A percentile compares a stretch with the other conserved stretches of the same genome.
phyloP scores from a whole-genome alignment of 2,797 vertebrate genomes.

The Nyctalus aviator region DNA sequence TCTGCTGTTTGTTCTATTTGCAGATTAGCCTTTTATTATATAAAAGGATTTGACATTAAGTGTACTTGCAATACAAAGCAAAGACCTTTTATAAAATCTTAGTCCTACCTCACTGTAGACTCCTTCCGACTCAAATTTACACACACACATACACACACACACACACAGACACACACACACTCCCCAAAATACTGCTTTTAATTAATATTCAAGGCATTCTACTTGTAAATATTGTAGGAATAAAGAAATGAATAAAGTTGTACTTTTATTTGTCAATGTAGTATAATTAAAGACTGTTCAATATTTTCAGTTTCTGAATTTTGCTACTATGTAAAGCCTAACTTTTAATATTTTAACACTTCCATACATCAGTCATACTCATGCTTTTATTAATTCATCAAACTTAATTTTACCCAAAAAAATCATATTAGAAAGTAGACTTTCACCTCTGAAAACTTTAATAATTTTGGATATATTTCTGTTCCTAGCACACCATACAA shows the following conservation, averaged over 20 bases:
- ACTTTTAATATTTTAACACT: not conserved
- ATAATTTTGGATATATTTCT: not conserved
- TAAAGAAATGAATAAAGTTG: not conserved
- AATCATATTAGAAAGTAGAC: not conserved
- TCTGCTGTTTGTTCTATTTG: too few relatives aligned
- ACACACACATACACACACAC: not conserved
- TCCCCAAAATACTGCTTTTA: not conserved
- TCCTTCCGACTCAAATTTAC: not conserved
- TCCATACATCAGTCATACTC: not conserved
- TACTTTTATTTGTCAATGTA: not conserved
- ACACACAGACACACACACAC: not conserved
- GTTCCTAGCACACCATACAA: not conserved
- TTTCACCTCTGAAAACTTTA: not conserved
- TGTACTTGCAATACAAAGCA: not conserved
- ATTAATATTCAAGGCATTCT: not conserved
- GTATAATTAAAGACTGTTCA: not conserved
- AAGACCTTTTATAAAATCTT: not conserved
- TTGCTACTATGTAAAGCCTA: not conserved
- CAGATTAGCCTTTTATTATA: too few relatives aligned
- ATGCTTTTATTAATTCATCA: not conserved
- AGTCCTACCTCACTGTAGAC: not conserved
- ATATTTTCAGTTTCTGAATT: not conserved
- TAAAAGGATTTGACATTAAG: not conserved
- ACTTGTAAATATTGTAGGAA: not conserved
- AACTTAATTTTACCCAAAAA: not conserved